Base-by-base conservation (phyloP, 2,797 vertebrate species). In the Apogon hyalosoma region DNA sequence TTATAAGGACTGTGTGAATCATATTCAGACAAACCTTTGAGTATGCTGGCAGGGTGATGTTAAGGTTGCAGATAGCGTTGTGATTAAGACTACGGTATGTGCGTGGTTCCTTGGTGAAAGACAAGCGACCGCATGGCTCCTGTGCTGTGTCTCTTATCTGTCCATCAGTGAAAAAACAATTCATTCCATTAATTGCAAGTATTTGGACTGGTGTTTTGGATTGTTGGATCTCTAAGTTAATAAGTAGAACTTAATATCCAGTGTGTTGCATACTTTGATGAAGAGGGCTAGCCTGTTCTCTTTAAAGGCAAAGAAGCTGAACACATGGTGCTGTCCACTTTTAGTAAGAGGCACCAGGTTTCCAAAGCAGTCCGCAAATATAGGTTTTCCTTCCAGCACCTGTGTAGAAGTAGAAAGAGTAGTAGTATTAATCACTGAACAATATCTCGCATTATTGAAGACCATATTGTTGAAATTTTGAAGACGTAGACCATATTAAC, bases 301-400 rank as follows among this genome's bases (percentile, higher is more conserved):
- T 89, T 98, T 99, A 90, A 99, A 99, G 72, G 98, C 97, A 90
- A 95, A 99, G 87, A 99, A 99, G 83, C 97, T 99, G 95, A 99
- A 99, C 79, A 98, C 94, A 49, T 98, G 97, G 77, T 99, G 97
- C 41, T 99, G 98, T 40, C 97, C 97, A 65, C 96, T 98, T 91
- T 99, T 99, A 3, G 95, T 99, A 67, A 99, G 92, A 31, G 98
- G 98, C 61, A 99, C 96, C 71, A 99, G 91, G 86, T 99, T 99
- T 80, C 98, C 98, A 88, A 98, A 99, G 84, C 98, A 99, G 87
- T 99, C 98, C 15, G 96, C 96, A 13, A 95, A 99, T 82, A 99
- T 98, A 42, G 97, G 98, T 86, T 99, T 99, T 90, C 98, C 98
- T 86, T 99, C 98, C 67, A 99, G 85, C 10, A 99, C 97, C 98